Evolutionary conservation across 2,888 invertebrate species (phyloP).

Genomic region (Acanthosepion pharaonis): DNA sequence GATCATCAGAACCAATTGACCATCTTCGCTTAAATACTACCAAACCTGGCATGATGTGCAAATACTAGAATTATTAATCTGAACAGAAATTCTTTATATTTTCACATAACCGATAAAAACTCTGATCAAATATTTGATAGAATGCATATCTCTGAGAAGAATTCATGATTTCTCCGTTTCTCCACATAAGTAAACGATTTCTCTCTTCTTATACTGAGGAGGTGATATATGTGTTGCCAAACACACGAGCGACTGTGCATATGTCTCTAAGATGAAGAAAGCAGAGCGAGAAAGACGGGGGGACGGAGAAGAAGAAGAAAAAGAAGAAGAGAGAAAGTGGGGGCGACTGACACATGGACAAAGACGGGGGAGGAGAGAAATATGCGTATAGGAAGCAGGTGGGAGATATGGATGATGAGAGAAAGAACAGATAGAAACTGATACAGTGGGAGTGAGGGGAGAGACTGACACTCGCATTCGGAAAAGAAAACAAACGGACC

Average conservation of each 20-base stretch:
- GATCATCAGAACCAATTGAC: constrained; percentile 91
- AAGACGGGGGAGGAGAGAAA: background rate
- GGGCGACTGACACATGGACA: background rate
- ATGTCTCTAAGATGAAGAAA: background rate
- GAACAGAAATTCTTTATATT: background rate
- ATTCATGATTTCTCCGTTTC: background rate
- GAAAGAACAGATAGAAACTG: background rate
- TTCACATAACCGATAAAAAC: background rate
- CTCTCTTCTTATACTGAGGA: background rate
- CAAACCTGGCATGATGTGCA: constrained; percentile 84
- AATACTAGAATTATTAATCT: constrained; percentile 49
- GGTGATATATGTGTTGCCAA: background rate
- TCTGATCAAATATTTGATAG: constrained; percentile 11
- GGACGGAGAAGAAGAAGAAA: background rate
- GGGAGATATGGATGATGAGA: background rate
- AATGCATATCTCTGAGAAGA: constrained; percentile 40
- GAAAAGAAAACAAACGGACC: background rate
- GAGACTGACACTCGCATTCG: background rate
- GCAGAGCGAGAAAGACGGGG: background rate
- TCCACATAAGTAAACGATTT: constrained; percentile 33
- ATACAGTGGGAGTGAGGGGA: background rate
- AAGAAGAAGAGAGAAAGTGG: background rate
- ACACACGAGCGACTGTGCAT: background rate
- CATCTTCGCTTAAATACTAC: constrained; percentile 88
- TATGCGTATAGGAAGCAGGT: background rate